These are phyloP conservation scores for Talpa occidentalis DNA, from an alignment of 2,113 vertebrate species.

Conservation along the genomic window DNA sequence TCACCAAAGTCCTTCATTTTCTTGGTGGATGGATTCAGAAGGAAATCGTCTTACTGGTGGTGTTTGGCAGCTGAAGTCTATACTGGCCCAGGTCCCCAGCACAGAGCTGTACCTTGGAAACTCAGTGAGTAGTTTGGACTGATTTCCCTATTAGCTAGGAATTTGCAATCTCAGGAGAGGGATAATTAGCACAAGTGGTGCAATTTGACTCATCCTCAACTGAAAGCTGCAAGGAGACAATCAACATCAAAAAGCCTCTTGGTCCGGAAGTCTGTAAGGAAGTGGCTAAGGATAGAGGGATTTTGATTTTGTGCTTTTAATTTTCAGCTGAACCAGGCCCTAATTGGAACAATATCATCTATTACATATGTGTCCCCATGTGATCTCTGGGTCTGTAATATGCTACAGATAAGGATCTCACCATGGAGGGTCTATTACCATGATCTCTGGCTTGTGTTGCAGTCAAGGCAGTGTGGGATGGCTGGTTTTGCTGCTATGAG, in stretches of 20 bases:
- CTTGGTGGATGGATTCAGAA: neutral
- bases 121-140: constrained; percentile 34
- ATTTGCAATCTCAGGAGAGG: constrained; percentile 66
- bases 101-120: constrained; percentile 56
- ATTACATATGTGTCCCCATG: constrained; percentile 59
- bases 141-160: constrained; percentile 52
- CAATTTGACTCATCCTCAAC: constrained; percentile 63
- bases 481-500: constrained; percentile 72
- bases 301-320: constrained; percentile 77
- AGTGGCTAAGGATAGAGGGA: constrained; percentile 54
- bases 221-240: constrained; percentile 68
- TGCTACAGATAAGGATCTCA: constrained; percentile 51
- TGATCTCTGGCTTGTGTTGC: constrained; percentile 54
- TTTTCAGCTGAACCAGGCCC: constrained; percentile 65
- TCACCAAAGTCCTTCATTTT: neutral
- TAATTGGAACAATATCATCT: constrained; percentile 78
- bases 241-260: constrained; percentile 72
- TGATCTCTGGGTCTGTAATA: constrained; percentile 54
- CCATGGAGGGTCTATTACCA: neutral
- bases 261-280: constrained; percentile 69
- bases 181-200: constrained; percentile 61
- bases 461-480: constrained; percentile 72
- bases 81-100: neutral
- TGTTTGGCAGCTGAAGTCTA: neutral
- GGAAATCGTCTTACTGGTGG: neutral